These are phyloP conservation scores for Sylvicola cinctus DNA, from an alignment of 2,888 invertebrate genomes.

Conservation along the genomic window DNA sequence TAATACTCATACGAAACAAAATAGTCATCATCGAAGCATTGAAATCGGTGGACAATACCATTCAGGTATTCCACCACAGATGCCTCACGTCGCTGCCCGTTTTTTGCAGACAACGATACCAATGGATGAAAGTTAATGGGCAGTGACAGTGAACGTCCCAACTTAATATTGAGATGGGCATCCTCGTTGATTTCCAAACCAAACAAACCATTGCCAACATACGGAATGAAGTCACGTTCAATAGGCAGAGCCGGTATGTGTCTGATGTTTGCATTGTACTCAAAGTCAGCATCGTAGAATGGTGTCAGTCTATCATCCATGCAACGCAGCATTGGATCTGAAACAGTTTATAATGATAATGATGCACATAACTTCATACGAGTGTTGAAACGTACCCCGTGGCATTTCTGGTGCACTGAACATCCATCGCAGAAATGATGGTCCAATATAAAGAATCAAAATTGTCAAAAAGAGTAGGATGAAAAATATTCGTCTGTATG, in stretches of 20 bases:
- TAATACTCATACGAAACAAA: slow-evolving; percentile 47
- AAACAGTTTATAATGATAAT: slow-evolving; percentile 2
- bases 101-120: slow-evolving; percentile 29
- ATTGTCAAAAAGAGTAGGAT: slow-evolving; percentile 31
- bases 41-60: slow-evolving; percentile 43
- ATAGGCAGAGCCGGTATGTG: slow-evolving; percentile 32
- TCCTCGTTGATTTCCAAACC: slow-evolving; percentile 42
- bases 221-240: slow-evolving; percentile 44
- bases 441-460: slow-evolving; percentile 41
- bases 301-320: slow-evolving; percentile 41
- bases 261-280: slow-evolving; percentile 45
- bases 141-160: slow-evolving; percentile 40
- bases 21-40: slow-evolving; percentile 41
- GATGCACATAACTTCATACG: background rate
- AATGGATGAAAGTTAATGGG: slow-evolving; percentile 48
- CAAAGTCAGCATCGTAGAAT: slow-evolving; percentile 35
- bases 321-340: slow-evolving; percentile 35
- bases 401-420: slow-evolving; percentile 29
- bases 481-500: slow-evolving; percentile 22
- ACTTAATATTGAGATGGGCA: slow-evolving; percentile 43
- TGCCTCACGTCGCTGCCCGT: slow-evolving; percentile 39
- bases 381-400: slow-evolving; percentile 14
- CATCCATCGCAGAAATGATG: slow-evolving; percentile 39
- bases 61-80: slow-evolving; percentile 44
- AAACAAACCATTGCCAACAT: slow-evolving; percentile 53